Evolutionary conservation across 2,797 vertebrate genomes (phyloP).

Genomic region (Myotis myotis): DNA sequence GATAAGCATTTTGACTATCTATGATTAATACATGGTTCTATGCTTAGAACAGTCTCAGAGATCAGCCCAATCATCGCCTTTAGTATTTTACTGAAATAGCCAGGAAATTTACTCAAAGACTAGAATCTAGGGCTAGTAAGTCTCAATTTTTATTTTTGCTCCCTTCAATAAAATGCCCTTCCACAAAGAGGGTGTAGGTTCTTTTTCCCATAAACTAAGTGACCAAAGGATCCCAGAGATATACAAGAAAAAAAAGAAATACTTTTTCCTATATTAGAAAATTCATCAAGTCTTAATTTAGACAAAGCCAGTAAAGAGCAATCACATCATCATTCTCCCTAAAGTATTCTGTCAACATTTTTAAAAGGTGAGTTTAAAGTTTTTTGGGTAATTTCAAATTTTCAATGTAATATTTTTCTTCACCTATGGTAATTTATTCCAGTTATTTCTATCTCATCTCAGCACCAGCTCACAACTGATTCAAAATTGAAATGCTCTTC

Average conservation of each 20-base stretch:
- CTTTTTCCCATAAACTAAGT: slow-evolving; percentile 33
- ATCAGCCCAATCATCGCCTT: background rate
- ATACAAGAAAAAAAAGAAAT: background rate
- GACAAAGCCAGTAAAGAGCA: slow-evolving; percentile 43
- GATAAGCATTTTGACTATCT: background rate
- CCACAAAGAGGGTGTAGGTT: background rate
- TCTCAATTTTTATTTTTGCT: background rate
- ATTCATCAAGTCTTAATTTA: slow-evolving; percentile 46
- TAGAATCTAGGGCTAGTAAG: background rate
- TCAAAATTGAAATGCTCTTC: slow-evolving; percentile 36
- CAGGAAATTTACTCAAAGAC: background rate
- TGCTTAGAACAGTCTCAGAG: background rate
- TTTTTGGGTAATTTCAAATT: slow-evolving; percentile 57
- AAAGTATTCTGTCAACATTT: slow-evolving; percentile 10
- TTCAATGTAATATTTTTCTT: slow-evolving; percentile 60
- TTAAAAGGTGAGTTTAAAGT: slow-evolving; percentile 14
- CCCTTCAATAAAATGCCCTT: background rate
- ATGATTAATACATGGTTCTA: background rate
- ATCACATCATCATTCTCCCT: background rate
- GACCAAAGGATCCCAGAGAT: background rate
- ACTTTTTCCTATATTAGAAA: slow-evolving; percentile 52
- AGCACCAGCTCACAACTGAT: slow-evolving; percentile 31
- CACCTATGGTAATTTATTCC: slow-evolving; percentile 64
- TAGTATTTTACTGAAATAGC: background rate
- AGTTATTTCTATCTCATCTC: slow-evolving; percentile 61